These are phyloP conservation scores for Bombus cullumanus DNA, from an alignment of 1,140 invertebrate species.

Conservation along the genomic window DNA sequence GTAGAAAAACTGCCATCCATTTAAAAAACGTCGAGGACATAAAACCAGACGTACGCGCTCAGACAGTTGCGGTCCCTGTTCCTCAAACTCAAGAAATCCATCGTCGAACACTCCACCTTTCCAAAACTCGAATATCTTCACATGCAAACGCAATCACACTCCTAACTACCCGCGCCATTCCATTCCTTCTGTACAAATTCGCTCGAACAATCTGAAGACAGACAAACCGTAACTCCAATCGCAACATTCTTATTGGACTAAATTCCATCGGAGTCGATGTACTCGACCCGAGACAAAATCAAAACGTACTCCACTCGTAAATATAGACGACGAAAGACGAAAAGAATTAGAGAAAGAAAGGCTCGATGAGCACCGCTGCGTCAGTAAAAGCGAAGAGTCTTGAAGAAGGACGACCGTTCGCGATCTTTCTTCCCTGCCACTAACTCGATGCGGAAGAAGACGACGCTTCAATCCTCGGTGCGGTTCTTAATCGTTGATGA, in stretches of 20 bases:
- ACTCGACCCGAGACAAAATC: not conserved
- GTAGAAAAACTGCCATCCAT: no score
- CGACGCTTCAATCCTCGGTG: constrained; percentile 5
- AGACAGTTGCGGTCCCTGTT: no score
- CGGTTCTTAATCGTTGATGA: constrained; percentile 66
- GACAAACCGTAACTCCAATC: not conserved
- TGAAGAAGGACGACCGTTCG: constrained; percentile 16
- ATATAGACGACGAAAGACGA: not conserved
- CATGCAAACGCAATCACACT: no score
- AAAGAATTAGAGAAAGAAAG: not conserved
- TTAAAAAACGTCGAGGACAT: no score
- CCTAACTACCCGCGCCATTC: no score
- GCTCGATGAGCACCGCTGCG: constrained; percentile 21
- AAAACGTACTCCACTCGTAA: not conserved
- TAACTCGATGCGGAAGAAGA: constrained; percentile 15
- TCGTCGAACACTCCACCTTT: no score
- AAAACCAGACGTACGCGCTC: no score
- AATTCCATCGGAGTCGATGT: not conserved
- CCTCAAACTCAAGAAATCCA: no score
- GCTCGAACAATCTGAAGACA: not conserved
- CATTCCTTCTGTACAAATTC: not conserved
- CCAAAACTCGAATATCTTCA: no score
- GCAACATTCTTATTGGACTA: not conserved
- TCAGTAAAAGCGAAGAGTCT: constrained; percentile 34
- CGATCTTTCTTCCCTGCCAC: constrained; percentile 32